These are phyloP conservation scores for Drosophila quadrilineata DNA, from an alignment of 1,140 invertebrate genomes.

Conservation along the genomic window DNA sequence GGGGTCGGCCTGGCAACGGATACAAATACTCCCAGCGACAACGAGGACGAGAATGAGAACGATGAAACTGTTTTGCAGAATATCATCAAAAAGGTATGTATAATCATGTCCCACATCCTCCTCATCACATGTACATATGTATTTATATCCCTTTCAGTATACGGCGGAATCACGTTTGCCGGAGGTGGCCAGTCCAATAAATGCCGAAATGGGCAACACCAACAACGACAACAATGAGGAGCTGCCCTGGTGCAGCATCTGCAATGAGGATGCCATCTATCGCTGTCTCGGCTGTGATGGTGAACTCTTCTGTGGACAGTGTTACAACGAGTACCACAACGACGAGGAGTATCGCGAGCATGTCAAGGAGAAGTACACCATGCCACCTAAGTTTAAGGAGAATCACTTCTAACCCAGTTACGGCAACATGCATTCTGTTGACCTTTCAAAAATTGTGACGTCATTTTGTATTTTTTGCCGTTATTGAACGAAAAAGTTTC, in stretches of 20 bases:
- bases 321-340: constrained; percentile 84
- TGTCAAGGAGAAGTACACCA: constrained; percentile 54
- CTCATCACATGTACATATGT: too few species aligned
- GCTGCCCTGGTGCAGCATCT: constrained; percentile 89
- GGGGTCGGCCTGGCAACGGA: constrained; percentile 10
- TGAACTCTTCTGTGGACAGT: constrained; percentile 87
- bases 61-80: constrained; percentile 81
- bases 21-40: constrained; percentile 76
- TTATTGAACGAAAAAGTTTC: too few species aligned
- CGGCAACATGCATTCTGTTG: constrained; percentile 13
- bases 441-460: constrained; percentile 8
- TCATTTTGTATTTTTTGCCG: constrained; percentile 5
- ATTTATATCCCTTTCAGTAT: constrained; percentile 57
- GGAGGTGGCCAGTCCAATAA: constrained; percentile 50
- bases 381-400: constrained; percentile 71
- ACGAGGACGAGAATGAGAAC: constrained; percentile 81
- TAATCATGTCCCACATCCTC: too few species aligned
- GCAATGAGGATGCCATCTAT: constrained; percentile 87
- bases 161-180: constrained; percentile 65
- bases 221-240: constrained; percentile 82
- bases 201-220: constrained; percentile 42
- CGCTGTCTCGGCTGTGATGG: constrained; percentile 87
- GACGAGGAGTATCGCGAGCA: constrained; percentile 77
- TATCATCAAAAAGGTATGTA: constrained; percentile 66
- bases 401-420: constrained; percentile 57